These are phyloP conservation scores for Tolmerus cingulatus DNA, from an alignment of 2,888 invertebrate species.

Conservation along the genomic window DNA sequence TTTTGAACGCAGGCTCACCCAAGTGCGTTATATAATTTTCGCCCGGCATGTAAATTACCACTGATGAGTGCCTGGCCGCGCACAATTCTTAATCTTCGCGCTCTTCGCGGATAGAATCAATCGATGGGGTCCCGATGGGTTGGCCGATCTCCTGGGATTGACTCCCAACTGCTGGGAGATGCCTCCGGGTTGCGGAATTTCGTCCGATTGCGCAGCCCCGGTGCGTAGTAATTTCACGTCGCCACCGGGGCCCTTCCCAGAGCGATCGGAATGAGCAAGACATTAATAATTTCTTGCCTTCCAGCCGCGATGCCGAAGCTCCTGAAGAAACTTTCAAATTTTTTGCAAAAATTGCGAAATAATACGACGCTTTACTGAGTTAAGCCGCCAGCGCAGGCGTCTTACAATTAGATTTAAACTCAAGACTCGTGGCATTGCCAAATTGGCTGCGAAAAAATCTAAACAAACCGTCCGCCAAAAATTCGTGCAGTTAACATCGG, in stretches of 20 bases:
- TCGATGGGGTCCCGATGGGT: neutral
- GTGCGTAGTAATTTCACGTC: constrained; percentile 36
- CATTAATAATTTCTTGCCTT: neutral
- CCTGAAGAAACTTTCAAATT: neutral
- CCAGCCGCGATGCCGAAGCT: neutral
- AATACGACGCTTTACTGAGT: neutral
- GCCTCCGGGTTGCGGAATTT: constrained; percentile 7
- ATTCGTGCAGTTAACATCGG: neutral
- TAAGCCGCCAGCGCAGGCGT: neutral
- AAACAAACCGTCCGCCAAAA: neutral
- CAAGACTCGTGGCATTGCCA: neutral
- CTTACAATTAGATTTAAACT: neutral
- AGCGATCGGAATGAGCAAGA: neutral
- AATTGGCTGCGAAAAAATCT: neutral
- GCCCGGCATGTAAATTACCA: constrained; percentile 42
- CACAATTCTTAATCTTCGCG: neutral
- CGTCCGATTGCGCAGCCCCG: neutral
- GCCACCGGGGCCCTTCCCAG: neutral
- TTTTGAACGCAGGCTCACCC: constrained; percentile 8
- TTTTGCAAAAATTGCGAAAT: neutral
- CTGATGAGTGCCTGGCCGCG: constrained; percentile 8
- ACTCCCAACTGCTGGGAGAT: constrained; percentile 2
- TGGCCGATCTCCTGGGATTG: neutral
- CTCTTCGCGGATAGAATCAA: constrained; percentile 8
- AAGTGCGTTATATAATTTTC: constrained; percentile 44